Evolutionary conservation across 2,888 invertebrate species (phyloP), one percentile per base, ranked within the genome.

Genomic region (Eretmocerus hayati): DNA sequence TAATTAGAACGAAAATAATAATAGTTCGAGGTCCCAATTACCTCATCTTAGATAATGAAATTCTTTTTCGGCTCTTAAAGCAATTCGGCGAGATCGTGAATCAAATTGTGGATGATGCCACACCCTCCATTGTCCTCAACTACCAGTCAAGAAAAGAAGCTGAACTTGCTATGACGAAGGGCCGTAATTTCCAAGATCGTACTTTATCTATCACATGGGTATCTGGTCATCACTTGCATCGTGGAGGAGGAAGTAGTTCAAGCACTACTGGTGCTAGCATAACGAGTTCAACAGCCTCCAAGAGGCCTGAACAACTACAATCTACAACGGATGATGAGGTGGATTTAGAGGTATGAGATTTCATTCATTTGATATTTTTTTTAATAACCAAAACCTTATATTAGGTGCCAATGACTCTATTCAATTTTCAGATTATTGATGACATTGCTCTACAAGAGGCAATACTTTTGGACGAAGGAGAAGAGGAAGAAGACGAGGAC

Each of bases 51-150:
- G n/a, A n/a, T 16, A 13, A 9, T 30, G 30, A 30, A 39, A n/a
- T 35, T 48, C 46, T 32, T 53, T 52, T 42, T n/a, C n/a, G n/a
- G n/a, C n/a, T n/a, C 65, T 58, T 72, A 2, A 72, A 91, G 90
- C 83, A 86, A 81, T 91, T 81, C 72, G 92, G 92, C 43, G 88
- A 88, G 66, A 84, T 94, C 56, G 83, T 84, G n/a, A 87, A 87
- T 67, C 85, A 88, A 65, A 80, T 82, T 47, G 82, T 84, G 56
- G 86, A 87, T 65, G 79, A 82, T 43, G 79, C 81, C 23, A 80
- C 86, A 51, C 90, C 90, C 15, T 84, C 85, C 61, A 76, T 88
- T 56, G 81, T 85, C 38, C 72, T 90, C 44, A 84, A 84, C 67
- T 91, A 82, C 73, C 81, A 83, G 59, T 78, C 81, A 31, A 77